Conservation (phyloP, 2,888 invertebrate species). For the Hylaea fasciaria region DNA sequence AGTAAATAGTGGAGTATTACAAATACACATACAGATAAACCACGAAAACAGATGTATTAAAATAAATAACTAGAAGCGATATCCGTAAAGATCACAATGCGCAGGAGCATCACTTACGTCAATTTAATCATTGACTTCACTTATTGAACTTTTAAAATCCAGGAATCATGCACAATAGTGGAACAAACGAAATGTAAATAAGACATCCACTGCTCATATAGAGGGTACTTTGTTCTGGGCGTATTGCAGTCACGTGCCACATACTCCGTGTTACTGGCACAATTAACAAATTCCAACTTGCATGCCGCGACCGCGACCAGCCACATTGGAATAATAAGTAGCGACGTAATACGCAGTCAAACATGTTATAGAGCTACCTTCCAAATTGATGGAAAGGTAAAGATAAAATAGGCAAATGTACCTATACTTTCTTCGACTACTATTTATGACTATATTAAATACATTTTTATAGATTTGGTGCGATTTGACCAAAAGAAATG, state of each 20-base stretch:
- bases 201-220: constrained; percentile 51
- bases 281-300: constrained; percentile 71
- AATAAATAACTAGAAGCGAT: too few relatives aligned
- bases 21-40: too few relatives aligned
- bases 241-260: constrained; percentile 71
- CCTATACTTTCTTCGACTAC: too few relatives aligned
- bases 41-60: too few relatives aligned
- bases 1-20: neutral
- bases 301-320: constrained; percentile 37
- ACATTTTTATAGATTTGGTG: too few relatives aligned
- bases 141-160: too few relatives aligned
- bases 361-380: constrained; percentile 18
- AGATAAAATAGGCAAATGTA: too few relatives aligned
- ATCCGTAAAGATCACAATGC: too few relatives aligned
- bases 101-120: too few relatives aligned
- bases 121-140: too few relatives aligned
- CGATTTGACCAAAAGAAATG: neutral
- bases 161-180: too few relatives aligned
- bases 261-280: constrained; percentile 68
- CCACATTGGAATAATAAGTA: constrained; percentile 37
- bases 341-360: constrained; percentile 27
- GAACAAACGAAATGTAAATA: constrained; percentile 26
- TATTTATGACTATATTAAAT: too few relatives aligned
- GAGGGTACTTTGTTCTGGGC: constrained; percentile 61
- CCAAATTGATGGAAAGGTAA: neutral